Conservation (phyloP, 2,797 vertebrate genomes). For the Ispidina lecontei region DNA sequence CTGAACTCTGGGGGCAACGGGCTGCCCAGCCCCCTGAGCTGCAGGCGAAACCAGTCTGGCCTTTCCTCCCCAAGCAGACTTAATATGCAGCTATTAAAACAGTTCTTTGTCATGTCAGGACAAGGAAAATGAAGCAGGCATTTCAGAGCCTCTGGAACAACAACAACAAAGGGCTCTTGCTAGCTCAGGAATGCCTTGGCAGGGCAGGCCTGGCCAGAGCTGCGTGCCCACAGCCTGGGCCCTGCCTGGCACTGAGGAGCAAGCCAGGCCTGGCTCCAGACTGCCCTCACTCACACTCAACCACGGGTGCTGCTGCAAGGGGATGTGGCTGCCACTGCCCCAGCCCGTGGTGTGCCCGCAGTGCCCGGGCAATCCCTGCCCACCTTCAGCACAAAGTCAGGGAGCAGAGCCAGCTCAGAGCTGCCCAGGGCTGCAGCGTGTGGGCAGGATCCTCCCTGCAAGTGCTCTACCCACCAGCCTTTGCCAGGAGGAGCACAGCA, state of each 20-base stretch:
- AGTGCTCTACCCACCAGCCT: background rate
- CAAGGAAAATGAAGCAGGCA: background rate
- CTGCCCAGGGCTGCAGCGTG: background rate
- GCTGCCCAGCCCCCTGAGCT: background rate
- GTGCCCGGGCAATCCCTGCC: background rate
- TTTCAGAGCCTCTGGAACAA: background rate
- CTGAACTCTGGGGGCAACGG: background rate
- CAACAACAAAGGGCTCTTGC: background rate
- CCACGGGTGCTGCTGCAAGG: fast-evolving
- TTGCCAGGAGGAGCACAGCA: background rate
- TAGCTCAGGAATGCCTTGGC: background rate
- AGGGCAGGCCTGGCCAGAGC: background rate
- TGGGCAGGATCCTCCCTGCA: background rate
- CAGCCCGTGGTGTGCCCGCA: fast-evolving
- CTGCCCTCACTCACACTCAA: background rate
- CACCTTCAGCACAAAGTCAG: background rate
- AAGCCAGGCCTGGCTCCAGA: background rate
- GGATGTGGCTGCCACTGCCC: background rate
- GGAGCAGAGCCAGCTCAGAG: background rate
- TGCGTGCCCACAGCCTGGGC: background rate
- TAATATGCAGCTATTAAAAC: background rate
- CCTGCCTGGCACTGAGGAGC: fast-evolving
- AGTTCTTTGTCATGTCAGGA: background rate
- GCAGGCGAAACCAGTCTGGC: background rate
- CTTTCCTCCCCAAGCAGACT: background rate